Percentiles rank a stretch among this genome's conserved stretches.
Evolutionary conservation across 2,888 invertebrate genomes (phyloP).

Genomic region (Archips xylosteana): DNA sequence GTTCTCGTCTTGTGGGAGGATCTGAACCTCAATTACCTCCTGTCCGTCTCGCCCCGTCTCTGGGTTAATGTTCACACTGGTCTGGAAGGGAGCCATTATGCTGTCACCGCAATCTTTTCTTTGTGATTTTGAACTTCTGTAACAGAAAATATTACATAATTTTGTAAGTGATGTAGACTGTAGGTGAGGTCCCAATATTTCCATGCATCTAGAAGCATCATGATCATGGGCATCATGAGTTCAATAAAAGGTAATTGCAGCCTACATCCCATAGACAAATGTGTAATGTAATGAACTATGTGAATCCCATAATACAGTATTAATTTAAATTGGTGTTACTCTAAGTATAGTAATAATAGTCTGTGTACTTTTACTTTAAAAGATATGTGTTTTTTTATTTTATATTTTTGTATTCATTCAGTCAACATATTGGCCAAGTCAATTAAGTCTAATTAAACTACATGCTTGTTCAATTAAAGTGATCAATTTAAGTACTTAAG

Average conservation of each 20-base stretch:
- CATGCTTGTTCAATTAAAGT: slow-evolving; percentile 30
- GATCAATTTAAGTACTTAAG: neutral
- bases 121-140: slow-evolving; percentile 88
- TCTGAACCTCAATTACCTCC: slow-evolving; percentile 98
- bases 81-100: slow-evolving; percentile 94
- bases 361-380: too few relatives aligned
- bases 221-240: too few relatives aligned
- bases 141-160: slow-evolving; percentile 48
- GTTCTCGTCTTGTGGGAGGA: slow-evolving; percentile 98
- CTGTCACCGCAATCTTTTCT: slow-evolving; percentile 86
- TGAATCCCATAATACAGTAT: too few relatives aligned
- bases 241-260: too few relatives aligned
- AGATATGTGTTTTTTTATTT: too few relatives aligned
- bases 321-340: too few relatives aligned
- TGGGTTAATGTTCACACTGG: slow-evolving; percentile 92
- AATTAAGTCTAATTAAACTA: neutral
- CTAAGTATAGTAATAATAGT: too few relatives aligned
- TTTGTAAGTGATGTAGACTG: neutral
- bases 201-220: too few relatives aligned
- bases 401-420: neutral
- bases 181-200: too few relatives aligned
- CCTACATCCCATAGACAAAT: too few relatives aligned
- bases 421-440: neutral
- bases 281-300: too few relatives aligned
- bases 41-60: slow-evolving; percentile 92